Evolutionary conservation across 1,140 invertebrate genomes (phyloP).

Genomic region (Philotrypesis tridentata): DNA sequence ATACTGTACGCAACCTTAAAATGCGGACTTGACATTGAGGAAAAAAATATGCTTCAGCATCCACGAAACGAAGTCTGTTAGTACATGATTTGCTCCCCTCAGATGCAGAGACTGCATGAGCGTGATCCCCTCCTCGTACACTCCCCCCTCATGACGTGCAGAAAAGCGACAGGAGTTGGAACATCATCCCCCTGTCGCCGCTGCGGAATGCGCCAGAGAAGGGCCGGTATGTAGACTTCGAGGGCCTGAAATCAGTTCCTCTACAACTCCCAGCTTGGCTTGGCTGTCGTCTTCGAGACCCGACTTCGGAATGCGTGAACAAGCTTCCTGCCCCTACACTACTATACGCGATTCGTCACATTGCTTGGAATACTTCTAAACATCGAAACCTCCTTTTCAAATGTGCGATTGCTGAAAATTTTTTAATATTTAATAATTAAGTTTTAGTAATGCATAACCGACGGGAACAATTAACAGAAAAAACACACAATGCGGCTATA

Average conservation of each 20-base stretch:
- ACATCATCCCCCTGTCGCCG: slow-evolving; percentile 35
- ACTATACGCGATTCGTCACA: slow-evolving; percentile 22
- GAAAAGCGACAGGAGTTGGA: neutral
- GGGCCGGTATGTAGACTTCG: slow-evolving; percentile 14
- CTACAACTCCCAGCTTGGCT: neutral
- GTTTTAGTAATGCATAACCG: too few relatives aligned
- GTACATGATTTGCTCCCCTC: neutral
- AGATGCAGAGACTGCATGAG: neutral
- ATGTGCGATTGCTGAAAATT: too few relatives aligned
- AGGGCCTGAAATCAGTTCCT: slow-evolving; percentile 15
- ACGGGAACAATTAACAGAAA: too few relatives aligned
- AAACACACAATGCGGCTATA: too few relatives aligned
- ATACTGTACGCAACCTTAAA: neutral
- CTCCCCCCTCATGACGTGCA: neutral
- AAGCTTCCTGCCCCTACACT: neutral
- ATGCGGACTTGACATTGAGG: neutral
- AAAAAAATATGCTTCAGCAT: neutral
- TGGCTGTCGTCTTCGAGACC: neutral
- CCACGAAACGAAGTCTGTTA: neutral
- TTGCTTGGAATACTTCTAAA: neutral
- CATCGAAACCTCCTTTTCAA: neutral
- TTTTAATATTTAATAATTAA: too few relatives aligned
- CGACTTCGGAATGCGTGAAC: neutral
- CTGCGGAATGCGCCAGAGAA: slow-evolving; percentile 12
- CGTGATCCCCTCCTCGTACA: neutral